phyloP scores from a whole-genome alignment of 2,888 invertebrate genomes.

The Melanargia galathea region DNA sequence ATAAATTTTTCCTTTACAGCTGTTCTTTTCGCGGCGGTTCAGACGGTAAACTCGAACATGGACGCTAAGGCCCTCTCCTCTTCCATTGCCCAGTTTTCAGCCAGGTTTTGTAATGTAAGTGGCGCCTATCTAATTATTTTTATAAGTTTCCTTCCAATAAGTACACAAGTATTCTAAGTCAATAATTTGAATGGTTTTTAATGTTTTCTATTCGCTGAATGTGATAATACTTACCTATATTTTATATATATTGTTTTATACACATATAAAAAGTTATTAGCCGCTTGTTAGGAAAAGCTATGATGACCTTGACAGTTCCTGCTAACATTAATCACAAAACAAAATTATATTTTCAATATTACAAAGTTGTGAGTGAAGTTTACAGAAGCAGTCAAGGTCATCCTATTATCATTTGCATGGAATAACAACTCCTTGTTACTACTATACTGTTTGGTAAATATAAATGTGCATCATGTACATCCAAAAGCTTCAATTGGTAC shows the following conservation, averaged over 20 bases:
- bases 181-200: neutral
- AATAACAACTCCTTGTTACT: too few relatives aligned
- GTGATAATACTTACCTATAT: neutral
- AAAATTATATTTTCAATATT: neutral
- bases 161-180: neutral
- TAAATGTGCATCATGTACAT: too few relatives aligned
- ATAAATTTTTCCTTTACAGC: slow-evolving; percentile 14
- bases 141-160: neutral
- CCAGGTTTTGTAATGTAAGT: slow-evolving; percentile 79
- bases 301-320: neutral
- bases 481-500: too few relatives aligned
- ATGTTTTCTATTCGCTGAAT: neutral
- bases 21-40: slow-evolving; percentile 31
- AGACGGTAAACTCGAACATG: slow-evolving; percentile 51
- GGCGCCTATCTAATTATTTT: neutral
- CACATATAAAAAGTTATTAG: too few relatives aligned
- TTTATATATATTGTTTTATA: too few relatives aligned
- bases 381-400: neutral
- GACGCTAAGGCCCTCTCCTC: slow-evolving; percentile 63
- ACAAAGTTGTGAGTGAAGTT: neutral
- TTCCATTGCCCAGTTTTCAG: slow-evolving; percentile 68
- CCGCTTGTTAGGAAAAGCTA: too few relatives aligned
- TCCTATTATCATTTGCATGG: neutral
- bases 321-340: too few relatives aligned
- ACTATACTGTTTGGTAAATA: too few relatives aligned